Evolutionary conservation across 2,888 invertebrate genomes (phyloP).

Genomic region (Ophion ellenae): DNA sequence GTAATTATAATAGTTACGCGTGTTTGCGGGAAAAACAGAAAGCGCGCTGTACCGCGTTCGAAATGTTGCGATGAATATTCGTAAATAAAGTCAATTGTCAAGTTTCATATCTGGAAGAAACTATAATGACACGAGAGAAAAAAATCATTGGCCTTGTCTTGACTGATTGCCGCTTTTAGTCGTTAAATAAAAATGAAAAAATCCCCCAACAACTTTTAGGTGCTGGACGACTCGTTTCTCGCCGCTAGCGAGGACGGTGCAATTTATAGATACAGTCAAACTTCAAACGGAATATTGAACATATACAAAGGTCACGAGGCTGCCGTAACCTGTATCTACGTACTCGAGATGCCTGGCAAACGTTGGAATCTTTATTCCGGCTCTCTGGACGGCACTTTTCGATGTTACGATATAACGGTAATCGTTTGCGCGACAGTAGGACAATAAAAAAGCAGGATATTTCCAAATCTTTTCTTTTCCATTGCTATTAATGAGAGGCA

Average conservation of each 20-base stretch:
- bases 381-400: slow-evolving; percentile 87
- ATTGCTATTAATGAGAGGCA: background rate
- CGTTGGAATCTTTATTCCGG: slow-evolving; percentile 87
- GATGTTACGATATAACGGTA: slow-evolving; percentile 87
- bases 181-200: background rate
- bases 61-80: slow-evolving; percentile 11
- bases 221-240: slow-evolving; percentile 86
- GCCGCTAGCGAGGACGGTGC: slow-evolving; percentile 88
- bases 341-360: slow-evolving; percentile 82
- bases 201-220: slow-evolving; percentile 83
- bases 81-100: slow-evolving; percentile 37
- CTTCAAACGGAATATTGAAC: slow-evolving; percentile 85
- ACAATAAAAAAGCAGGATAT: background rate
- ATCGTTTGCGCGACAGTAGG: slow-evolving; percentile 43
- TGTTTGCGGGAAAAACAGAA: background rate
- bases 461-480: background rate
- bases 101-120: slow-evolving; percentile 10
- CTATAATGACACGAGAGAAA: background rate
- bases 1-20: background rate
- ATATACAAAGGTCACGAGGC: slow-evolving; percentile 86
- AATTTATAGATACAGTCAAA: slow-evolving; percentile 86
- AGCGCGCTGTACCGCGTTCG: slow-evolving; percentile 4
- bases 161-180: background rate
- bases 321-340: slow-evolving; percentile 87
- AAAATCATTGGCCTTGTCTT: slow-evolving; percentile 7